Evolutionary conservation across 2,888 invertebrate genomes (phyloP), one percentile per base, ranked within the genome.

Genomic region (Arctia plantaginis): DNA sequence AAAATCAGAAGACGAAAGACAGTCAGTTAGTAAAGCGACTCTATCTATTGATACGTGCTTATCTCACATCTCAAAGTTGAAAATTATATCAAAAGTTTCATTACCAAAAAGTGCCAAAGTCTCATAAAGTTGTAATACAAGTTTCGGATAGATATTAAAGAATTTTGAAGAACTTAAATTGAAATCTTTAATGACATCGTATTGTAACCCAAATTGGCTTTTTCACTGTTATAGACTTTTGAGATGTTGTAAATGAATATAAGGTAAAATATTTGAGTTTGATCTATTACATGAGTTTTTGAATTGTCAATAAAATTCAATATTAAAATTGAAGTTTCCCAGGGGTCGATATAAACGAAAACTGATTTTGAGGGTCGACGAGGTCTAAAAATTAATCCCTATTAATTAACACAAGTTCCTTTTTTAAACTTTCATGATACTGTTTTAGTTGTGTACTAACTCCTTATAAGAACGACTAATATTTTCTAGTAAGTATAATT

Each of bases 91-190:
- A 70, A 66, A 71, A 74, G 70, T 74, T 74, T 74, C 47, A 74
- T 74, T 74, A 74, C 66, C 33, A 20, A 59, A 55, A 74, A 66
- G 44, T 74, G 74, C 35, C 70, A 70, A 74, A 74, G 44, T 74
- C 41, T 73, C 55, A 73, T 62, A 47, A 73, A 65, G 65, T 44
- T 70, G 70, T 39, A 44, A 74, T 35, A 59, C 39, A 44, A 70
- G 66, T 66, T 70, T 66, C 15, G 15, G 62, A 62, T 70, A 74
- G 70, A 70, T 66, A 77, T 72, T 69, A 64, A 72, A 65, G 44
- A 67, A 51, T 72, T 51, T 55, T 67, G n/a, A 33, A 41, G 27
- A 68, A 76, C 59, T 74, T 75, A 67, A 74, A 64, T 73, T 75
- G 67, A 68, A 71, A 59, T 55, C 51, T 72, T 71, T 23, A 72